Conservation (phyloP, 2,888 invertebrate genomes). For the Seira ritae region DNA sequence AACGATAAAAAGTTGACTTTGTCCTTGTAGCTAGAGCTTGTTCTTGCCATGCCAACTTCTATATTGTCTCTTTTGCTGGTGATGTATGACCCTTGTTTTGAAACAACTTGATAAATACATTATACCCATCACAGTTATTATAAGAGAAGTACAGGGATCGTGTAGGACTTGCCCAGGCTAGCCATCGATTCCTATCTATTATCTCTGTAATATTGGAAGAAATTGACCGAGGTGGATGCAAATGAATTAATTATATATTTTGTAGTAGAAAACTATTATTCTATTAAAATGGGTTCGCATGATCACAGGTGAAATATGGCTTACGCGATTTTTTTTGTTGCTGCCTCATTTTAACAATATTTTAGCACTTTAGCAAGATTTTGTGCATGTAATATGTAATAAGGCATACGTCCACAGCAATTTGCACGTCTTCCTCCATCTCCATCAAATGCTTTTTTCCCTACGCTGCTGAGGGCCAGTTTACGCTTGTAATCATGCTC, state of each 20-base stretch:
- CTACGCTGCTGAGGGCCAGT: slow-evolving; percentile 29
- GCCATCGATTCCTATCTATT: too few relatives aligned
- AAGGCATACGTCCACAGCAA: slow-evolving; percentile 37
- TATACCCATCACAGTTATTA: slow-evolving; percentile 37
- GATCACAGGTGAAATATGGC: too few relatives aligned
- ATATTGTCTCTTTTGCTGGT: slow-evolving; percentile 15
- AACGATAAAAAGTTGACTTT: slow-evolving; percentile 9
- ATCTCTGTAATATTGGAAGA: too few relatives aligned
- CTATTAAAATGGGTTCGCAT: too few relatives aligned
- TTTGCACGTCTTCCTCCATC: slow-evolving; percentile 33
- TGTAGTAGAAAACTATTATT: too few relatives aligned
- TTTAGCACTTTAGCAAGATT: too few relatives aligned
- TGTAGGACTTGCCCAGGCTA: too few relatives aligned
- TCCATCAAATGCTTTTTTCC: not conserved
- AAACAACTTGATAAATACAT: slow-evolving; percentile 48
- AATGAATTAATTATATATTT: too few relatives aligned
- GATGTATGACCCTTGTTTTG: slow-evolving; percentile 50
- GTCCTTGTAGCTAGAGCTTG: slow-evolving; percentile 24
- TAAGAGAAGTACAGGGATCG: too few relatives aligned
- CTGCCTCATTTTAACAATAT: too few relatives aligned
- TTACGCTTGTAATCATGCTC: slow-evolving; percentile 62
- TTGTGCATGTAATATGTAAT: not conserved
- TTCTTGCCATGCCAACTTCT: not conserved
- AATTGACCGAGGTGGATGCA: too few relatives aligned
- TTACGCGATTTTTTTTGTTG: too few relatives aligned